Conservation (phyloP, 2,797 vertebrate genomes). For the Enteromius thamalakanensis region DNA sequence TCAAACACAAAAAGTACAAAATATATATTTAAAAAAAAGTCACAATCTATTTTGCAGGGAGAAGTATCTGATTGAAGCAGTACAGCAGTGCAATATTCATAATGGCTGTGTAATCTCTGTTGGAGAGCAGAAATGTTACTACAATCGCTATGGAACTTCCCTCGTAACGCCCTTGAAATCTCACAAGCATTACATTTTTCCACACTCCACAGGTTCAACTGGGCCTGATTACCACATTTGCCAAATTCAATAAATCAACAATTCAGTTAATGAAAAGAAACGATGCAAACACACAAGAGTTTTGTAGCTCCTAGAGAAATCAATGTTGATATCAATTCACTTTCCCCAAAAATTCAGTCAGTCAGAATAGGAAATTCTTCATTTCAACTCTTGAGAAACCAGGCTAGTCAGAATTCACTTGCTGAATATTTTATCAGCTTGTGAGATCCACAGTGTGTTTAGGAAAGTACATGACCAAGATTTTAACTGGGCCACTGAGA, state of each 20-base stretch:
- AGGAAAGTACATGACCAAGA: not conserved
- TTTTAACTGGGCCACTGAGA: not conserved
- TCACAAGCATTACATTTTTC: not conserved
- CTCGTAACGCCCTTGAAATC: not conserved
- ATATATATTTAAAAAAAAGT: constrained; percentile 58
- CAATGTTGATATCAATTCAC: not conserved
- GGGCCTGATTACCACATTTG: not conserved
- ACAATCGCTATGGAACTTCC: not conserved
- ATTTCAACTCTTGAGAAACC: not conserved
- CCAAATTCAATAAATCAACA: not conserved
- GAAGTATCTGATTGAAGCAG: constrained; percentile 34
- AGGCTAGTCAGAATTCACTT: not conserved
- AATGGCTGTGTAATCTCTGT: constrained; percentile 53
- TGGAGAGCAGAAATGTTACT: not conserved
- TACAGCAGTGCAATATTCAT: constrained; percentile 52
- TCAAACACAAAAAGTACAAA: constrained; percentile 75
- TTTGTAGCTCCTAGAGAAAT: not conserved
- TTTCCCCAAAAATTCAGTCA: not conserved
- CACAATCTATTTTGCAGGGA: constrained; percentile 31
- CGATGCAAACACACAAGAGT: not conserved
- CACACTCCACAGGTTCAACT: constrained; percentile 4
- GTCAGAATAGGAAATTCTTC: not conserved
- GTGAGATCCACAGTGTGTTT: constrained; percentile 7
- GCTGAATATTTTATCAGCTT: not conserved
- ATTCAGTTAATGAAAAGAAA: not conserved